Conservation (phyloP, 30 jellyfish, hydroid and myxozoan genomes). For the Aurelia sp. region DNA sequence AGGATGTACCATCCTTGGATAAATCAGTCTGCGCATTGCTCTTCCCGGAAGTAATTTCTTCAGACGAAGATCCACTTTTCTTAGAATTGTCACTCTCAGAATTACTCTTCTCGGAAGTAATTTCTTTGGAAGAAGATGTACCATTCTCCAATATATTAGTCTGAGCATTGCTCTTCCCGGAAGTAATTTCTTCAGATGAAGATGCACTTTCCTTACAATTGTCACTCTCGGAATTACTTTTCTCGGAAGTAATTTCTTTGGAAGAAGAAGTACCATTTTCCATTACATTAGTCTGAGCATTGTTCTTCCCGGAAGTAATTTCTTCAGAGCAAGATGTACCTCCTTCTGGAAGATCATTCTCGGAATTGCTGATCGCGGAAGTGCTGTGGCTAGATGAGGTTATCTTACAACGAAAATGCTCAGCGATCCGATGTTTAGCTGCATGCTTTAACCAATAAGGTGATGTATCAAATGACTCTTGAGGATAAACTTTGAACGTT, state of each 20-base stretch:
- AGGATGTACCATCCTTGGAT: too few relatives aligned
- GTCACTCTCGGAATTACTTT: too few relatives aligned
- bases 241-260: too few relatives aligned
- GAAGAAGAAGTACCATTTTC: not conserved
- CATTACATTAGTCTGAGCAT: not conserved
- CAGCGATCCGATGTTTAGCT: conserved; percentile 14
- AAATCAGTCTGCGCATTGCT: not conserved
- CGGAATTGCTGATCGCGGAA: not conserved
- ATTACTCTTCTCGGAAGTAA: too few relatives aligned
- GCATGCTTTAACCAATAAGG: conserved; percentile 51
- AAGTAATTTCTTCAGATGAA: not conserved
- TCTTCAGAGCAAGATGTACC: not conserved
- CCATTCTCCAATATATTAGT: too few relatives aligned
- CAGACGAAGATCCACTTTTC: not conserved
- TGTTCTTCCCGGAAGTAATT: not conserved
- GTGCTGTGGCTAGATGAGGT: not conserved
- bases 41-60: not conserved
- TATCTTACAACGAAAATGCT: not conserved
- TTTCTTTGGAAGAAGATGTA: not conserved
- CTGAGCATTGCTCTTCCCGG: not conserved
- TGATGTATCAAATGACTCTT: conserved; percentile 22
- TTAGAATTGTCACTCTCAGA: too few relatives aligned
- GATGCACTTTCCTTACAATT: not conserved
- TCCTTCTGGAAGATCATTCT: not conserved
- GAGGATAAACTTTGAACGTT: not conserved